Base-by-base conservation (phyloP, 1,140 invertebrate species). In the Ips typographus region DNA sequence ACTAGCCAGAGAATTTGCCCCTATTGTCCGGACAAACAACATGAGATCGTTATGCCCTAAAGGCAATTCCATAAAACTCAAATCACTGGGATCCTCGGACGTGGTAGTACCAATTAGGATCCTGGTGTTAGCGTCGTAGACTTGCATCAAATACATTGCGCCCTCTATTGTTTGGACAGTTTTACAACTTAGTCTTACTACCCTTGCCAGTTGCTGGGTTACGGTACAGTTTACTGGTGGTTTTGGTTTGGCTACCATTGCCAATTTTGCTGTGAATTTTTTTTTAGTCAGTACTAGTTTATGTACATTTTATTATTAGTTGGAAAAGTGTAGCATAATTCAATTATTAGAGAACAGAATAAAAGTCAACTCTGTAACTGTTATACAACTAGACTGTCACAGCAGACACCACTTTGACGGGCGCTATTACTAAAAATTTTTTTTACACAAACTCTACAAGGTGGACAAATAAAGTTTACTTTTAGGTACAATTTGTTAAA, bases 121-220 rank as follows among this genome's bases (percentile, higher is more conserved):
- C 7, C 83, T 77, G 53, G 82, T 84, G 66, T 82, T 79, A 4
- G 84, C 84, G 69, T 85, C 83, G 75, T 82, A 86, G 51, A 84
- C 83, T 73, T 86, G 84, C 53, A 86, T 79, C n/a, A 86, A 76
- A 74, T 84, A 85, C 37, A 78, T 80, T 71, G 79, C 78, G 40
- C 53, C 68, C 5, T 79, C 72, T 22, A 22, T 22, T 22, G 22
- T 22, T 22, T 22, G 22, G 22, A 22, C 22, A 22, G 22, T 22
- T 22, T 22, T 22, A 22, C 22, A 22, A 75, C 80, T 82, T 67
- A 86, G 80, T 68, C 79, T 77, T 62, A 86, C 78, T 57, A 78
- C 80, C 51, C 81, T 81, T 38, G 73, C 72, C 65, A 80, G 83
- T 69, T 85, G 82, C 72, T 83, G 79, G 43, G 74, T 74, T 41